A percentile compares a stretch with the other conserved stretches of the same genome.
Evolutionary conservation across 2,888 invertebrate species (phyloP).

Genomic region (Cheilosia soror): DNA sequence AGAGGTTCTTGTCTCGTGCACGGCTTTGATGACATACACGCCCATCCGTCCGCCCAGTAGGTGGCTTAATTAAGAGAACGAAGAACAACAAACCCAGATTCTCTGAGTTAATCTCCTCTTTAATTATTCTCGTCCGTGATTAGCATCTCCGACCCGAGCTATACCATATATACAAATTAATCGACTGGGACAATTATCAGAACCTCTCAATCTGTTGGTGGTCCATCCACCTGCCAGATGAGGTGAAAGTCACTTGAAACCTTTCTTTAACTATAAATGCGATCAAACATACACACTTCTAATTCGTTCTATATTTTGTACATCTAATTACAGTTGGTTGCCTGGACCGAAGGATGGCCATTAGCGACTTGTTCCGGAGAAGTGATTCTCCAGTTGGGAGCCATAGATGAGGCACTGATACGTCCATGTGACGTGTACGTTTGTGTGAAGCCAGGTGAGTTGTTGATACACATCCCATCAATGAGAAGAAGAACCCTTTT

Average conservation of each 20-base stretch:
- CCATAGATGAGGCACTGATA: conserved; percentile 86
- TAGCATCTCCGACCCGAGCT: conserved; percentile 20
- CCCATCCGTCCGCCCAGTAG: conserved; percentile 45
- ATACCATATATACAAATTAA: conserved; percentile 44
- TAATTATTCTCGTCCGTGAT: conserved; percentile 60
- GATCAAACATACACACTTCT: conserved; percentile 2
- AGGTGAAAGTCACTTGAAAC: conserved; percentile 35
- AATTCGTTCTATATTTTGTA: conserved; percentile 62
- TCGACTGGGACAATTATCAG: conserved; percentile 55
- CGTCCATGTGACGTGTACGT: conserved; percentile 88
- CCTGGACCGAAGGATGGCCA: conserved; percentile 88
- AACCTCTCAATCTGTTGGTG: conserved; percentile 40
- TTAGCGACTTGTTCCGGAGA: conserved; percentile 86
- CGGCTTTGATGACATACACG: conserved; percentile 45
- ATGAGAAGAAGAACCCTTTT: conserved; percentile 72
- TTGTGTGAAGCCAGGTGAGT: conserved; percentile 84
- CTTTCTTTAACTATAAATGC: conserved; percentile 3
- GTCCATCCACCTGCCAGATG: conserved; percentile 37
- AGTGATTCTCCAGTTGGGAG: conserved; percentile 87
- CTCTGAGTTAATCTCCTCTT: conserved; percentile 39
- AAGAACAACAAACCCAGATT: conserved; percentile 27
- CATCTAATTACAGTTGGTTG: conserved; percentile 85
- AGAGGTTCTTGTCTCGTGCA: conserved; percentile 21
- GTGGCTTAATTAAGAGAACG: conserved; percentile 60
- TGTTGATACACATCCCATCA: not conserved